Conservation (phyloP, 2,797 vertebrate genomes). For the Valencia hispanica region DNA sequence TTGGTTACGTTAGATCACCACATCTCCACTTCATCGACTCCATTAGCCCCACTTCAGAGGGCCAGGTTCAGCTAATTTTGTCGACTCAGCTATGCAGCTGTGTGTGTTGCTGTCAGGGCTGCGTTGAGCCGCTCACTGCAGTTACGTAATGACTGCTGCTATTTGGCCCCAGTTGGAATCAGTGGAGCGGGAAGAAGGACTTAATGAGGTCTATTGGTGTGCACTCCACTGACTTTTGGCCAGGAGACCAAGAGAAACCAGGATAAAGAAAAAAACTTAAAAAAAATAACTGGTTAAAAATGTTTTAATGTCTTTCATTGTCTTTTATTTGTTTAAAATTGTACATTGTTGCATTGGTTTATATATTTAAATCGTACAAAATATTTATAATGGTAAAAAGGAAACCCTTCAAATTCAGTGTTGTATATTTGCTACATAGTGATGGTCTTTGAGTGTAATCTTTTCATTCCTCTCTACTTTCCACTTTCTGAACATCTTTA, state of each 20-base stretch:
- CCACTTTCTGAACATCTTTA: too few relatives aligned
- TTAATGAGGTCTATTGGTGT: constrained; percentile 64
- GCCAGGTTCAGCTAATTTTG: constrained; percentile 38
- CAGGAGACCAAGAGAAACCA: constrained; percentile 21
- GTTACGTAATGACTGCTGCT: constrained; percentile 60
- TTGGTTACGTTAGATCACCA: not conserved
- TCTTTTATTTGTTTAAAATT: not conserved
- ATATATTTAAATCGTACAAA: not conserved
- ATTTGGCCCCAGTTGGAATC: constrained; percentile 39
- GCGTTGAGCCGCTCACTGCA: constrained; percentile 29
- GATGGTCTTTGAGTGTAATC: not conserved
- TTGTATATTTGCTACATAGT: not conserved
- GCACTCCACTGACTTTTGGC: constrained; percentile 28
- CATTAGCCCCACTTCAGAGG: constrained; percentile 26
- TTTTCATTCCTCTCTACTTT: too few relatives aligned
- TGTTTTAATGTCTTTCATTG: not conserved
- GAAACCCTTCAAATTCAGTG: not conserved
- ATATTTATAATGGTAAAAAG: not conserved
- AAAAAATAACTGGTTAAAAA: not conserved
- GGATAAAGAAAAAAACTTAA: not conserved
- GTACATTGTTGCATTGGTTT: not conserved
- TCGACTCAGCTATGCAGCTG: constrained; percentile 30
- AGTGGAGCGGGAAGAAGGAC: constrained; percentile 63
- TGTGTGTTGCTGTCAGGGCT: constrained; percentile 40
- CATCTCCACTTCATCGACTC: constrained; percentile 7